Evolutionary conservation across 2,113 vertebrate species (phyloP), one percentile per base, ranked within the genome.

Genomic region (Psettodes erumei): DNA sequence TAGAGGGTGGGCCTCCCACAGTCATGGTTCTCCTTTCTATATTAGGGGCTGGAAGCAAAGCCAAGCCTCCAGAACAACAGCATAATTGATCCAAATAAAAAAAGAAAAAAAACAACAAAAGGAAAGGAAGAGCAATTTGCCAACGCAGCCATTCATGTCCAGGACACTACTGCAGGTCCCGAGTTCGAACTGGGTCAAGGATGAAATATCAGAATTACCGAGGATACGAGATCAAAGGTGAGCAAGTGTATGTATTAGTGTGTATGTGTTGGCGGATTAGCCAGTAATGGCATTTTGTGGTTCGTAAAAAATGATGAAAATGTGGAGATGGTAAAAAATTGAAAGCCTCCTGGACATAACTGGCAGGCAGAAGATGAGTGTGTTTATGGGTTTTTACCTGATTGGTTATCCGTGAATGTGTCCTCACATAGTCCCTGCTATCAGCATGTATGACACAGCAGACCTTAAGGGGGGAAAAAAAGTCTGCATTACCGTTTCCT

Each of bases 121-220:
- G 90, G 85, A 81, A 81, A 84, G 88, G 84, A 88, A 87, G 89
- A 88, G 86, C 86, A 82, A 78, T 70, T 71, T 85, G 78, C 83
- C 82, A 74, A 81, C 45, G 67, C 83, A 90, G 86, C 42, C 71
- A 81, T 73, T 87, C 79, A 69, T 83, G 80, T 81, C 81, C 72
- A 45, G 71, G 73, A 85, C 81, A 84, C 79, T 83, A 74, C 68
- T 71, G 45, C 64, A 62, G 84, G 84, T 69, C 76, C 42, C 1
- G 51, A 82, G 90, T 89, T 90, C 79, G 88, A 89, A 86, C 35
- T 84, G 77, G 88, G 89, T 87, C 85, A 84, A 76, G 83, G 82
- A 82, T 85, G 72, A 83, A 84, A 76, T 77, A 76, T 69, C 61
- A 72, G 48, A 88, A 79, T 79, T 58, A 71, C 40, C 8, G 28